phyloP scores from a whole-genome alignment of 1,140 invertebrate species.

The Campoletis sonorensis region DNA sequence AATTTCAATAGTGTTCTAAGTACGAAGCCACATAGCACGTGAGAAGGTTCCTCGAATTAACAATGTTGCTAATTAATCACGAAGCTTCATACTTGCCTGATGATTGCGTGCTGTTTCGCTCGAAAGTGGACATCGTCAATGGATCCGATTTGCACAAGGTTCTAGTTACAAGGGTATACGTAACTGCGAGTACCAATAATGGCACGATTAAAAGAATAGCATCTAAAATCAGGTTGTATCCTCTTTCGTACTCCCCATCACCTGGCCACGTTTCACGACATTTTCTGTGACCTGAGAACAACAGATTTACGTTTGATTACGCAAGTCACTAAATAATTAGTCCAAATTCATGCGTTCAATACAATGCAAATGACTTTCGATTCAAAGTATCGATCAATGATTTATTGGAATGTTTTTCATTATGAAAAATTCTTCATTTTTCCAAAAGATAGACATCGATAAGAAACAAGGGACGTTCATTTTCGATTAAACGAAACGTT shows the following conservation, averaged over 20 bases:
- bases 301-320: not conserved
- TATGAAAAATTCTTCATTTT: too few relatives aligned
- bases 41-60: too few relatives aligned
- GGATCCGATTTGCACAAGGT: conserved; percentile 63
- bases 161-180: conserved; percentile 75
- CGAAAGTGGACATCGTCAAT: conserved; percentile 31
- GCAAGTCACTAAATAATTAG: not conserved
- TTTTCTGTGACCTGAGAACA: conserved; percentile 70
- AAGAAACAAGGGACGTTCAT: too few relatives aligned
- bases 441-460: too few relatives aligned
- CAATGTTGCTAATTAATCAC: too few relatives aligned
- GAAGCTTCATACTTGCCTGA: conserved; percentile 18
- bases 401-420: too few relatives aligned
- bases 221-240: conserved; percentile 77
- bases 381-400: too few relatives aligned
- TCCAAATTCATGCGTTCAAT: not conserved
- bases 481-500: too few relatives aligned
- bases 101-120: conserved; percentile 9
- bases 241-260: conserved; percentile 68
- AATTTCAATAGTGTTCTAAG: too few relatives aligned
- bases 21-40: too few relatives aligned
- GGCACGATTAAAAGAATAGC: conserved; percentile 77
- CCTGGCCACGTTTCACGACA: conserved; percentile 75
- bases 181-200: conserved; percentile 76
- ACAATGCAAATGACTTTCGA: too few relatives aligned